A percentile compares a stretch with the other conserved stretches of the same genome.
phyloP scores from a whole-genome alignment of 2,113 vertebrate genomes.

The Pangasianodon gigas region DNA sequence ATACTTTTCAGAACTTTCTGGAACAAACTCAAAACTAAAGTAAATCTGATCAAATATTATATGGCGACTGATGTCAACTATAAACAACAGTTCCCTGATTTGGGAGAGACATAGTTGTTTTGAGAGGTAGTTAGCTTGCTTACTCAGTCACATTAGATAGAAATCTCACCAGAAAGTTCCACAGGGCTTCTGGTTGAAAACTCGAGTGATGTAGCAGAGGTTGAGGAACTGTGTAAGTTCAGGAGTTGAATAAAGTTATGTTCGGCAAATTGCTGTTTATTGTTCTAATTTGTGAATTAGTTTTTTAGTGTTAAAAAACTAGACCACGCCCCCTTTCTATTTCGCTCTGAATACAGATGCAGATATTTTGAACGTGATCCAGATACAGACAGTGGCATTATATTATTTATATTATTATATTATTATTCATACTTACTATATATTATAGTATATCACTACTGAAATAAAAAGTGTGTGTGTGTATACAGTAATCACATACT shows the following conservation, averaged over 20 bases:
- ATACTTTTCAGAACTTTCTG: background rate
- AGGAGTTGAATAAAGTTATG: background rate
- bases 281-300: background rate
- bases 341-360: background rate
- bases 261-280: background rate
- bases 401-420: background rate
- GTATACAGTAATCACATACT: background rate
- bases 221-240: background rate
- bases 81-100: background rate
- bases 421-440: background rate
- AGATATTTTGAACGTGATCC: background rate
- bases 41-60: too few relatives aligned
- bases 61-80: background rate
- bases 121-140: background rate
- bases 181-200: background rate
- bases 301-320: background rate
- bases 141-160: background rate
- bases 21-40: background rate
- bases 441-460: background rate
- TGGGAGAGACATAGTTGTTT: background rate
- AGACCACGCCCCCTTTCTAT: background rate
- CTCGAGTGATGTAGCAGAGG: background rate
- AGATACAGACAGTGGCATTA: background rate
- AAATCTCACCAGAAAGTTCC: background rate
- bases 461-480: background rate